Percentiles rank a stretch among this genome's conserved stretches.
These are phyloP conservation scores for Lepilemur ruficaudatus DNA, from an alignment of 2,797 vertebrate species.

Conservation along the genomic window DNA sequence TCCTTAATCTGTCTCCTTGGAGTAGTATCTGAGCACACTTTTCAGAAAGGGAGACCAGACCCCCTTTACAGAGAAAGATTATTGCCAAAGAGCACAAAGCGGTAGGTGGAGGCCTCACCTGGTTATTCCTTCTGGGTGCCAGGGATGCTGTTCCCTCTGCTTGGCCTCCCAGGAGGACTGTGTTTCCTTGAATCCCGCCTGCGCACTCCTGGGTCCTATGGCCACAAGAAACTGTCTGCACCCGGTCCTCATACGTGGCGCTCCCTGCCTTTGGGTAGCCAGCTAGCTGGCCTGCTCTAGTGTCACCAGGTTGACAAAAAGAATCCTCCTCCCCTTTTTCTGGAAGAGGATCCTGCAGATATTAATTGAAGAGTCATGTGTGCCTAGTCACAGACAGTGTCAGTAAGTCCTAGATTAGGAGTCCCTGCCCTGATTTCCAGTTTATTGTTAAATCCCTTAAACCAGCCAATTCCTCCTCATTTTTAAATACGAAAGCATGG, in stretches of 20 bases:
- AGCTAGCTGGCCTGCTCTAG: not conserved
- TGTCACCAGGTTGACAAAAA: not conserved
- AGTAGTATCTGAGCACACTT: not conserved
- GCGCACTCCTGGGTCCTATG: not conserved
- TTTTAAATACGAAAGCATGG: slow-evolving; percentile 13
- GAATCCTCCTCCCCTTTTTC: not conserved
- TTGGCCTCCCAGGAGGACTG: not conserved
- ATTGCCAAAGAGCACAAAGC: not conserved
- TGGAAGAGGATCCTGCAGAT: not conserved
- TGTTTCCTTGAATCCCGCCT: not conserved
- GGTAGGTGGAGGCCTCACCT: accelerated
- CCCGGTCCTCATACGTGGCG: accelerated
- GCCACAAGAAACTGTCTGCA: not conserved
- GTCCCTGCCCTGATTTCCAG: not conserved
- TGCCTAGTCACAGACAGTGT: not conserved
- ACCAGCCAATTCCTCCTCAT: not conserved
- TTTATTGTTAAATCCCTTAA: not conserved
- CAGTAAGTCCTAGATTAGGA: not conserved
- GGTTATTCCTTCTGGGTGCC: not conserved
- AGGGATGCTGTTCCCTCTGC: not conserved
- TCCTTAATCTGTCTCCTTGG: not conserved
- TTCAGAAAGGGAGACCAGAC: not conserved
- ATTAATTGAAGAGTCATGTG: not conserved
- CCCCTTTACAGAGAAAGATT: not conserved
- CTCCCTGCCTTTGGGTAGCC: not conserved